A percentile compares a stretch with the other conserved stretches of the same genome.
Conservation (phyloP, 2,113 vertebrate species). For the Platycercus adscitus region DNA sequence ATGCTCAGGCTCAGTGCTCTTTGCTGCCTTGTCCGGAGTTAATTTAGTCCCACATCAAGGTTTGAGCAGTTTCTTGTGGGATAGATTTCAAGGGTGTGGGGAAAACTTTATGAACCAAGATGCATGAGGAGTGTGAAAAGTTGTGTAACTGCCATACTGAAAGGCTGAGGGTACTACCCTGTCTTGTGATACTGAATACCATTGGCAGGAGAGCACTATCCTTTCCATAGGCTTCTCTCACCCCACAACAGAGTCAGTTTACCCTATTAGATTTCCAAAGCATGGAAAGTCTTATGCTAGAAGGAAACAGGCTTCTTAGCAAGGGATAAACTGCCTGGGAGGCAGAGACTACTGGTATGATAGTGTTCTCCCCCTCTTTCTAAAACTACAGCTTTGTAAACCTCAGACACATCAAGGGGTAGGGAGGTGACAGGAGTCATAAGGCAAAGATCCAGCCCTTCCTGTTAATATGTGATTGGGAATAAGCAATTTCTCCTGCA, state of each 20-base stretch:
- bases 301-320: conserved; percentile 1
- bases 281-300: conserved; percentile 42
- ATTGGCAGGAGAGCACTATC: background rate
- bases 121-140: background rate
- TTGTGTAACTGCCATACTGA: background rate
- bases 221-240: conserved; percentile 34
- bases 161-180: background rate
- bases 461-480: background rate
- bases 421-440: background rate
- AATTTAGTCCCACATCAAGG: background rate
- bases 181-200: conserved; percentile 4
- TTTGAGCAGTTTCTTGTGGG: background rate
- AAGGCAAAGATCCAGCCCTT: background rate
- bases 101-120: background rate
- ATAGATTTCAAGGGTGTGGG: background rate
- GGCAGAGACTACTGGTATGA: background rate
- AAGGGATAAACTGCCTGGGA: background rate
- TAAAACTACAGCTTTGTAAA: background rate
- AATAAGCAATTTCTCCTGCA: background rate
- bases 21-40: background rate
- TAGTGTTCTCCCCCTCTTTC: background rate
- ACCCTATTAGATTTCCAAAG: conserved; percentile 63
- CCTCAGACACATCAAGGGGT: background rate
- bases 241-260: conserved; percentile 63
- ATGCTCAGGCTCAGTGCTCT: background rate